These are phyloP conservation scores for Triops longicaudatus DNA, from an alignment of 1,140 invertebrate genomes.

Conservation along the genomic window DNA sequence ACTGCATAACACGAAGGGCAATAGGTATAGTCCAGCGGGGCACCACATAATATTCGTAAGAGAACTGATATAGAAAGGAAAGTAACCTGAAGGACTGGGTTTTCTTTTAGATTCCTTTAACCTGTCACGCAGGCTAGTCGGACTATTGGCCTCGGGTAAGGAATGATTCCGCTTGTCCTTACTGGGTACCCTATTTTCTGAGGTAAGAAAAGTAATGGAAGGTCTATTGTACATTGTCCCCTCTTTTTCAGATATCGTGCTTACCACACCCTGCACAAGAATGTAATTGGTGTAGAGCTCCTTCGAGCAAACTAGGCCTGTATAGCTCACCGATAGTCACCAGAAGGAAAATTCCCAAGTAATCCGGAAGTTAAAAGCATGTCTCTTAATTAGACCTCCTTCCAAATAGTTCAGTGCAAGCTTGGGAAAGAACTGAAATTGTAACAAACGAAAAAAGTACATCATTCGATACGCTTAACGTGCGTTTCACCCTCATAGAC, in stretches of 20 bases:
- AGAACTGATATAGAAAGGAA: background rate
- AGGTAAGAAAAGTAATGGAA: background rate
- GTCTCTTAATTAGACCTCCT: too few species aligned
- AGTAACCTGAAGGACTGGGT: background rate
- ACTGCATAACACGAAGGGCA: background rate
- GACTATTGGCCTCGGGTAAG: background rate
- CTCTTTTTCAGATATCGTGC: background rate
- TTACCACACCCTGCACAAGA: too few species aligned
- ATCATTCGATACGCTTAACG: too few species aligned
- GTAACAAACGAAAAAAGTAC: too few species aligned
- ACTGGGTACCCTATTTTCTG: background rate
- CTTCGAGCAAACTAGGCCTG: too few species aligned
- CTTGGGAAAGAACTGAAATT: too few species aligned
- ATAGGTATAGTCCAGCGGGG: background rate
- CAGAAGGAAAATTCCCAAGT: too few species aligned
- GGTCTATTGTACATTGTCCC: background rate
- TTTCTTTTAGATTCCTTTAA: background rate
- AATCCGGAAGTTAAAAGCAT: too few species aligned
- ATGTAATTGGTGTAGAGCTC: too few species aligned
- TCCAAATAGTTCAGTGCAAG: too few species aligned
- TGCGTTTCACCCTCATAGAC: too few species aligned
- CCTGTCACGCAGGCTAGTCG: background rate
- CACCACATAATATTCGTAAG: background rate
- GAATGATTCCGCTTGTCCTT: background rate
- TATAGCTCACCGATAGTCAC: too few species aligned